A percentile compares a stretch with the other conserved stretches of the same genome.
Evolutionary conservation across 2,797 vertebrate genomes (phyloP).

Genomic region (Pangasius djambal): DNA sequence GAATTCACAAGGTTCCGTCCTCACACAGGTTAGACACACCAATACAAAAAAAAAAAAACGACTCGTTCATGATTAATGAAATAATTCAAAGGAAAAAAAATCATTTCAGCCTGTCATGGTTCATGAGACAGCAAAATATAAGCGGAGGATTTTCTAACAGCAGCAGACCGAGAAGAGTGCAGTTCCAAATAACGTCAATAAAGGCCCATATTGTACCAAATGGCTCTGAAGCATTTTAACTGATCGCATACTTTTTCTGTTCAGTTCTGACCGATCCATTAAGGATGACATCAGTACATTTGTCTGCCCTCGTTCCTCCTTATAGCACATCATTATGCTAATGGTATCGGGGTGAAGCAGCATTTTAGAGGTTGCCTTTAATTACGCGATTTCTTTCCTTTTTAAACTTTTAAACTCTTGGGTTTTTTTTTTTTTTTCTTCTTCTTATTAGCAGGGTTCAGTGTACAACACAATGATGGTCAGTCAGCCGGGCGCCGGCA

Average conservation of each 20-base stretch:
- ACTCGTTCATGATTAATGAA: background rate
- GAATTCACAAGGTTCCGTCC: slow-evolving; percentile 70
- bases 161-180: background rate
- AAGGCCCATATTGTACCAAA: background rate
- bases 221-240: background rate
- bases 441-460: slow-evolving; percentile 71
- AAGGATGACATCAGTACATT: slow-evolving; percentile 41
- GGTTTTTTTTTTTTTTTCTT: slow-evolving; percentile 61
- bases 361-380: background rate
- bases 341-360: slow-evolving; percentile 30
- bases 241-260: slow-evolving; percentile 19
- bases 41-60: background rate
- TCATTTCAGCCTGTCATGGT: background rate
- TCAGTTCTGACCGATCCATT: slow-evolving; percentile 26
- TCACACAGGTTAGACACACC: slow-evolving; percentile 71
- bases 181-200: slow-evolving; percentile 3
- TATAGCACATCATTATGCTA: slow-evolving; percentile 31
- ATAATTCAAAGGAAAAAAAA: background rate
- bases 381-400: background rate
- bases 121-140: background rate
- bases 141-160: background rate
- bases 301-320: slow-evolving; percentile 1
- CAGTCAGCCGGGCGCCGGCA: slow-evolving; percentile 86
- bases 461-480: slow-evolving; percentile 98
- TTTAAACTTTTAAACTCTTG: slow-evolving; percentile 31